Evolutionary conservation across 2,113 vertebrate genomes (phyloP).

Genomic region (Trinectes maculatus): DNA sequence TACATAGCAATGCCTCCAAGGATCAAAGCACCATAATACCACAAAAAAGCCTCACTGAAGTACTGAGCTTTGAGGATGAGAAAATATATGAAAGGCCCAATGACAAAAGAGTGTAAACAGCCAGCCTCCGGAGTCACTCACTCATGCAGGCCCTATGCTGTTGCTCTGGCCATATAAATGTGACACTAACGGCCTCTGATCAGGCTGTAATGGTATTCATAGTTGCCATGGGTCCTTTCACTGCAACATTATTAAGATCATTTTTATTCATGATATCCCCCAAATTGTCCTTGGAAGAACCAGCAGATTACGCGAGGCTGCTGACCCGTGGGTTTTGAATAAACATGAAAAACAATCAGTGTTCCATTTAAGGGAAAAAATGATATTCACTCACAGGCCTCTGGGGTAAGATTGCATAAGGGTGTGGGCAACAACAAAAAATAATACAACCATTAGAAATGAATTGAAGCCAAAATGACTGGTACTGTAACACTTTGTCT

Average conservation of each 20-base stretch:
- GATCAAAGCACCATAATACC: slow-evolving; percentile 31
- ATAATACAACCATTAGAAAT: slow-evolving; percentile 74
- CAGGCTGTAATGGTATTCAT: slow-evolving; percentile 82
- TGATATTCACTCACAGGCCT: slow-evolving; percentile 54
- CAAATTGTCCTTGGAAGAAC: slow-evolving; percentile 85
- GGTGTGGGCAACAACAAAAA: slow-evolving; percentile 32
- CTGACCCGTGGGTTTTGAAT: slow-evolving; percentile 83
- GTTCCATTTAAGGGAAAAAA: slow-evolving; percentile 75
- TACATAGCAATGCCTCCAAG: slow-evolving; percentile 33
- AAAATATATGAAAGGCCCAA: slow-evolving; percentile 44
- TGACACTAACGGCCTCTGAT: slow-evolving; percentile 76
- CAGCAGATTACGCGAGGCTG: slow-evolving; percentile 73
- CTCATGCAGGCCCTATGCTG: slow-evolving; percentile 48
- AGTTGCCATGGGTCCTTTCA: slow-evolving; percentile 78
- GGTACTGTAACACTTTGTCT: slow-evolving; percentile 49
- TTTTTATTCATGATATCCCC: slow-evolving; percentile 85
- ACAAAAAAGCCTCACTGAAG: slow-evolving; percentile 23
- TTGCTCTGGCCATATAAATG: slow-evolving; percentile 68
- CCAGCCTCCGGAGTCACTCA: slow-evolving; percentile 45
- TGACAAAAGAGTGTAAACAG: slow-evolving; percentile 56
- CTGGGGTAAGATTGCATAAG: slow-evolving; percentile 37
- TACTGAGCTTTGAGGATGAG: slow-evolving; percentile 25
- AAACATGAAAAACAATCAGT: slow-evolving; percentile 85
- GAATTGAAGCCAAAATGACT: slow-evolving; percentile 66
- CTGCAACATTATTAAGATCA: slow-evolving; percentile 79